Evolutionary conservation across 1,140 invertebrate species (phyloP), one percentile per base, ranked within the genome.

Genomic region (Heliconius congener): DNA sequence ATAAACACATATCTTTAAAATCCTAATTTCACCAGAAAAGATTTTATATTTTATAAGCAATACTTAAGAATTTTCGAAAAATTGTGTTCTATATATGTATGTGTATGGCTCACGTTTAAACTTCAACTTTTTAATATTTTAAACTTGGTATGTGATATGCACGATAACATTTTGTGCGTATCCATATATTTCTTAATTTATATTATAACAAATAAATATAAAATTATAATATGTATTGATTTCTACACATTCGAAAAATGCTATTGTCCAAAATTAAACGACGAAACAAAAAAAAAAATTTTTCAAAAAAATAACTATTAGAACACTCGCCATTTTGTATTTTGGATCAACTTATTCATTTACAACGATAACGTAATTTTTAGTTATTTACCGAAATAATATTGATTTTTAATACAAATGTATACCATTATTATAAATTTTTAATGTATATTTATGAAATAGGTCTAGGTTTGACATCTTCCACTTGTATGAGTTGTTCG

Each of bases 401-500:
- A 13, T 81, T 71, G 60, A n/a, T 57, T 57, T 46, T 57, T 57
- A 57, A 23, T 57, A 57, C 8, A 57, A 57, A 66, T 30, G 23
- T 27, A 66, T 13, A 66, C 23, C 30, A 66, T 66, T 23, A 57
- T n/a, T 23, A n/a, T 57, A 57, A 23, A 23, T 23, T 16, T 30
- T 30, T 66, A 30, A 66, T 30, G 8, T 66, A 30, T 66, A 76
- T 34, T 46, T 82, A 79, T 37, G 74, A 76, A 27, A 71, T 57
- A 18, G 86, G 83, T n/a, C 91, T 78, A 6, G 88, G 92, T 77
- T 90, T 94, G 18, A 96, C 95, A 88, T 96, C 96, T 19, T 96
- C 96, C 23, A 96, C 95, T 94, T 96, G 96, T 81, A 96, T 96
- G 37, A 96, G 90, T 84, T 96, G 94, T 88, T 98, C 97, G 85